Conservation (phyloP, 2,888 invertebrate genomes). For the Cosmopolites sordidus region DNA sequence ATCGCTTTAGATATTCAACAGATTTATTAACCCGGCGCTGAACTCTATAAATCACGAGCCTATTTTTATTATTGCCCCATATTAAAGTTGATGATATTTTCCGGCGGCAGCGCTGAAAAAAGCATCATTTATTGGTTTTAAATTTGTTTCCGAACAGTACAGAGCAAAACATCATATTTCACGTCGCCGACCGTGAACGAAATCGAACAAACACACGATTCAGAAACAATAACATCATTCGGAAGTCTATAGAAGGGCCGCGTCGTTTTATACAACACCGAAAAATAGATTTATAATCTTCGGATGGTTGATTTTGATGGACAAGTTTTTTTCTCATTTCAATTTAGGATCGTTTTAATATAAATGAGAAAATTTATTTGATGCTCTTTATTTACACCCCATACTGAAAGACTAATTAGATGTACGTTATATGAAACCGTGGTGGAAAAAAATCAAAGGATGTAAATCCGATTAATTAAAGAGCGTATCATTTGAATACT, state of each 20-base stretch:
- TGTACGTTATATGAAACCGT: too few species aligned
- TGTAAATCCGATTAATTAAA: too few species aligned
- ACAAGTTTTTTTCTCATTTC: too few species aligned
- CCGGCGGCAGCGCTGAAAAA: background rate
- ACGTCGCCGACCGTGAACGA: background rate
- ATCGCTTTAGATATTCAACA: conserved; percentile 11
- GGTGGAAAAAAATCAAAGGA: too few species aligned
- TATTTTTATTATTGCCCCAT: background rate
- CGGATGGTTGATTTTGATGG: too few species aligned
- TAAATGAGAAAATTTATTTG: background rate
- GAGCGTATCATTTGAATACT: too few species aligned
- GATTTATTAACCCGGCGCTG: conserved; percentile 6
- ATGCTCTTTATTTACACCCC: too few species aligned
- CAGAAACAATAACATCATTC: conserved; percentile 7
- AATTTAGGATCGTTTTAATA: background rate
- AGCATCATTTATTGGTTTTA: conserved; percentile 9
- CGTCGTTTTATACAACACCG: too few species aligned
- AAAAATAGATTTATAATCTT: too few species aligned
- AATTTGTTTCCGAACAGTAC: conserved; percentile 6
- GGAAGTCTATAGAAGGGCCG: too few species aligned
- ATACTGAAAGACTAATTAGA: background rate
- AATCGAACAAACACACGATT: conserved; percentile 4
- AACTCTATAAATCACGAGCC: conserved; percentile 8
- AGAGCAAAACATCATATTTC: conserved; percentile 4
- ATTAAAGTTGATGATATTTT: conserved; percentile 9